Evolutionary conservation across 2,888 invertebrate species (phyloP), one percentile per base, ranked within the genome.

Genomic region (Stenoptilia bipunctidactyla): DNA sequence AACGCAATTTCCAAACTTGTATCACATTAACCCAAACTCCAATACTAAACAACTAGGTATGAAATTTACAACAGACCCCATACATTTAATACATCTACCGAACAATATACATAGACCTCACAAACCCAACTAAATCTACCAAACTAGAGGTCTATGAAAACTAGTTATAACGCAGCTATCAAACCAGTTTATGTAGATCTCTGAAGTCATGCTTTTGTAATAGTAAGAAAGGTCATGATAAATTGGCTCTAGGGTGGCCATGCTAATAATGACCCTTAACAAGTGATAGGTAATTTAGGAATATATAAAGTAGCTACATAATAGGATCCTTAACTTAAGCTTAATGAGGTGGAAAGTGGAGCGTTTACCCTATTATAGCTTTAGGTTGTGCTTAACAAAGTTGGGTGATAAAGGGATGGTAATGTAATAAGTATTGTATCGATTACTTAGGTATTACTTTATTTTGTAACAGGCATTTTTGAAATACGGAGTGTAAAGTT

Each of bases 271-370:
- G 14, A 66, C 57, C 72, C 73, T 75, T 75, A 74, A 80, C 79
- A 80, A 80, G 79, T 77, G 79, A 80, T 77, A 77, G 79, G 79
- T 79, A 83, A 83, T 83, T 83, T 82, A 80, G 79, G 66, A 76
- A 76, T 82, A 82, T 76, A 82, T 79, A 83, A 82, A 83, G 80
- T 83, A 30, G n/a, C 30, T 30, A 82, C 75, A 82, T 82, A 83
- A 83, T 80, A 79, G 82, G 73, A 63, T 68, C 74, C 79, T 82
- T 75, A 76, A 73, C 74, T 71, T 60, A 61, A 58, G 66, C 63
- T 73, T 79, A 83, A 83, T 82, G 82, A 82, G 79, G 77, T 79
- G 82, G 72, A 75, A 80, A 80, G 72, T 66, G 76, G 70, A 61
- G 56, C 72, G 67, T 66, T 74, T 66, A 69, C 70, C 30, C 30